Conservation (phyloP, 2,797 vertebrate species). For the Smutsia temminckii region DNA sequence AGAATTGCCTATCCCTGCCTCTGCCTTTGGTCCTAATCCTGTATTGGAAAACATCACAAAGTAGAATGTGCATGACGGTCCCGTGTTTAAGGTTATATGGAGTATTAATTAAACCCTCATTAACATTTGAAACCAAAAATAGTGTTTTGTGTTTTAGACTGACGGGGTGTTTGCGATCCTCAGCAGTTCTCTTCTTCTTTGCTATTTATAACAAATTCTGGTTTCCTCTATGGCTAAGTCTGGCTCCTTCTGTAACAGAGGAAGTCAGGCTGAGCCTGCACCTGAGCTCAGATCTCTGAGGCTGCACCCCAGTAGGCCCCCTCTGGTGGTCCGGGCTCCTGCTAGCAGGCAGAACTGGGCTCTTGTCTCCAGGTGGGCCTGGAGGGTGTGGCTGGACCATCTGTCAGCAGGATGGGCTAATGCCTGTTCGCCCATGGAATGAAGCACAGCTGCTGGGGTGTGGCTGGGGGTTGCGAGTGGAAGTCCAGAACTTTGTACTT, state of each 20-base stretch:
- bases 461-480: background rate
- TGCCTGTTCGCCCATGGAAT: background rate
- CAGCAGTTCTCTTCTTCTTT: slow-evolving; percentile 14
- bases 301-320: background rate
- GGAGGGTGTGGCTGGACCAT: background rate
- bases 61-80: background rate
- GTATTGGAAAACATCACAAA: background rate
- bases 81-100: background rate
- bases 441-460: background rate
- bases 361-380: background rate
- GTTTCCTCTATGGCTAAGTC: slow-evolving; percentile 61
- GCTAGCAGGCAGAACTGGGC: background rate
- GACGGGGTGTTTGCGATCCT: slow-evolving; percentile 2
- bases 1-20: background rate
- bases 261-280: slow-evolving; percentile 42
- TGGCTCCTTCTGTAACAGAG: slow-evolving; percentile 49
- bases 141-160: background rate
- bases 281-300: background rate
- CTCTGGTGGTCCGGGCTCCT: background rate
- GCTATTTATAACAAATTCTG: slow-evolving; percentile 75
- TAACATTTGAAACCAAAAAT: slow-evolving; percentile 55
- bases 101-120: slow-evolving; percentile 27
- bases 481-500: background rate
- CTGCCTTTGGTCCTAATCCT: background rate
- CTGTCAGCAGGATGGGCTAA: background rate